Evolutionary conservation across 2,113 vertebrate species (phyloP).

Genomic region (Elanus axillaris): DNA sequence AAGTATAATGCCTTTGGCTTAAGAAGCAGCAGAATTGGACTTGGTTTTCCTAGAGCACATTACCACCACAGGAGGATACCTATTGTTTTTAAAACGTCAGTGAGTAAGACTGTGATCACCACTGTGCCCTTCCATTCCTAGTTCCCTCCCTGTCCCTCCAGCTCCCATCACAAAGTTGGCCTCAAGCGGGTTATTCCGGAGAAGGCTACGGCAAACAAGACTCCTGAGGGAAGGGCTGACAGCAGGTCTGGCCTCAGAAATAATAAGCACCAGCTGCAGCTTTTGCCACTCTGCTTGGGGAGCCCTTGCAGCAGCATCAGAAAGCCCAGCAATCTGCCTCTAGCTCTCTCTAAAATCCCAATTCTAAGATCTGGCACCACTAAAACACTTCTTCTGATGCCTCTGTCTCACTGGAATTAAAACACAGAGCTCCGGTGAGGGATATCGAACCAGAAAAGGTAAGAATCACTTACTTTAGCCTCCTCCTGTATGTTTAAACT

Average conservation of each 20-base stretch:
- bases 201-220: not conserved
- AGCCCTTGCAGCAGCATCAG: not conserved
- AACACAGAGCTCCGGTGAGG: no score
- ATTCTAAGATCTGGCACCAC: no score
- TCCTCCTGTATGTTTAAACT: not conserved
- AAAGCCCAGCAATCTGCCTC: not conserved
- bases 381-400: no score
- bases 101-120: no score
- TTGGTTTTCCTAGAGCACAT: no score
- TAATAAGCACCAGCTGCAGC: not conserved
- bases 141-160: not conserved
- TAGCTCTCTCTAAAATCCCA: no score
- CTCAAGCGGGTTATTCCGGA: not conserved
- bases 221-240: not conserved
- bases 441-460: not conserved
- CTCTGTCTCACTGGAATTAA: not conserved
- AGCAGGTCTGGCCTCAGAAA: not conserved
- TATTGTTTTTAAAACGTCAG: accelerated
- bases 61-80: not conserved
- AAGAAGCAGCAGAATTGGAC: not conserved
- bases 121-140: no score
- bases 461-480: not conserved
- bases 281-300: not conserved
- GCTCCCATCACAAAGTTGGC: not conserved
- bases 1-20: not conserved